Evolutionary conservation across 2,888 invertebrate genomes (phyloP), one percentile per base, ranked within the genome.

Genomic region (Perithous albicinctus): DNA sequence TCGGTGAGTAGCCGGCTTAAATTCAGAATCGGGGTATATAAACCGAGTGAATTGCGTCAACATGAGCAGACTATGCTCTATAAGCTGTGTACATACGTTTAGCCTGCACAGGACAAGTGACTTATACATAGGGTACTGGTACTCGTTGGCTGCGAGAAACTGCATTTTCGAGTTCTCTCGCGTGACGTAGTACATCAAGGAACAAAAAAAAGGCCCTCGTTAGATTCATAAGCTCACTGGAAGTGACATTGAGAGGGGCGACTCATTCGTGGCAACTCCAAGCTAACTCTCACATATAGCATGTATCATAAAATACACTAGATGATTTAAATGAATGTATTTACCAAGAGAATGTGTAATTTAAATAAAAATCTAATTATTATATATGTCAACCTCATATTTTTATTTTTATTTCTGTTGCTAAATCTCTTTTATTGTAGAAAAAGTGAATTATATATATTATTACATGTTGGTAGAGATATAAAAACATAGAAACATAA

Each of bases 221-320:
- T 73, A 69, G 73, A 82, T 84, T 84, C 84, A 82, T 84, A 82
- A 76, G 48, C 59, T 35, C 51, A 66, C 78, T 84, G 82, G 18
- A 76, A 76, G 59, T 80, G 84, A 82, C 82, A 67, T 75, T 38
- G 76, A 78, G 82, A 84, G 75, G 72, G 59, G 61, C 67, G 75
- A 67, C 32, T 54, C 63, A 80, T 48, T 46, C 18, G 18, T 41
- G 48, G 18, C 29, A n/a, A n/a, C 29, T 20, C 51, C 15, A 69
- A 66, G 18, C 32, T 29, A 0, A 18, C 15, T 32, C 32, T 18
- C 32, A 46, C 18, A 6, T 18, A 15, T n/a, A 6, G 43, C 20
- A 20, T 6, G 20, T 20, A 48, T 48, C 20, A 48, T 48, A 48
- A 48, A 20, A 48, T 10, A 20, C 8, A 48, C 18, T 18, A 20